A percentile compares a stretch with the other conserved stretches of the same genome.
Evolutionary conservation across 2,888 invertebrate species (phyloP).

Genomic region (Sycophila texana): DNA sequence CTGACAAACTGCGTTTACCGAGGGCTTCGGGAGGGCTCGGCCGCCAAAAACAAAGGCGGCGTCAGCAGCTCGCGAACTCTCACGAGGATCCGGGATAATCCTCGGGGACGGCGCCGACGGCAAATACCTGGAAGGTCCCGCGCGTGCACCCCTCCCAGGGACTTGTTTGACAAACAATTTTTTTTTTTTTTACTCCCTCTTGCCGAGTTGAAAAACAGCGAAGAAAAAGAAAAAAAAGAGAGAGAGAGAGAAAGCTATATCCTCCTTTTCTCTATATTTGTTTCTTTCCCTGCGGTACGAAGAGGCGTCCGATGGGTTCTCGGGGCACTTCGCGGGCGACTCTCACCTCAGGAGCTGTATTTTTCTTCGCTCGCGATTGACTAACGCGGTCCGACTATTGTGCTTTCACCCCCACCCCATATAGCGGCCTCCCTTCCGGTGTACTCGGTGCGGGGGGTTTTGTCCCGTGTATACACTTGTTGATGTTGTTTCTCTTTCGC

Average conservation of each 20-base stretch:
- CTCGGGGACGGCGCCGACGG: constrained; percentile 45
- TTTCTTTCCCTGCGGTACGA: background rate
- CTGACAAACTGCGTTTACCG: constrained; percentile 43
- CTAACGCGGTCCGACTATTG: background rate
- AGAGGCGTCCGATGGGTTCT: background rate
- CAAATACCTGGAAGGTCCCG: constrained; percentile 45
- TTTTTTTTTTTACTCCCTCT: background rate
- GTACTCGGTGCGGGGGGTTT: no score
- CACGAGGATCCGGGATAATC: constrained; percentile 61
- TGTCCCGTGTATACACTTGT: constrained; percentile 23
- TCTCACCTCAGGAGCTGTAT: background rate
- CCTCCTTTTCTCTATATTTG: constrained; percentile 6
- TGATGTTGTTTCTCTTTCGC: constrained; percentile 27
- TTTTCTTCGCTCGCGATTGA: constrained; percentile 38
- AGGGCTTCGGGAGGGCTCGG: constrained; percentile 1
- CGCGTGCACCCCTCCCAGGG: constrained; percentile 13
- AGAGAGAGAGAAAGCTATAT: background rate
- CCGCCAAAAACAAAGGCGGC: constrained; percentile 46
- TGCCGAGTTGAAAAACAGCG: no score
- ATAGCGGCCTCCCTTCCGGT: no score
- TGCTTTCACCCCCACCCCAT: no score
- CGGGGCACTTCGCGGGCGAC: background rate
- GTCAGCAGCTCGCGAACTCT: constrained; percentile 56
- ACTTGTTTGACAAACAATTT: constrained; percentile 57
- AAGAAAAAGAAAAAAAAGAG: background rate